phyloP scores from a whole-genome alignment of 2,113 vertebrate genomes.

The Lucifuga dentata region DNA sequence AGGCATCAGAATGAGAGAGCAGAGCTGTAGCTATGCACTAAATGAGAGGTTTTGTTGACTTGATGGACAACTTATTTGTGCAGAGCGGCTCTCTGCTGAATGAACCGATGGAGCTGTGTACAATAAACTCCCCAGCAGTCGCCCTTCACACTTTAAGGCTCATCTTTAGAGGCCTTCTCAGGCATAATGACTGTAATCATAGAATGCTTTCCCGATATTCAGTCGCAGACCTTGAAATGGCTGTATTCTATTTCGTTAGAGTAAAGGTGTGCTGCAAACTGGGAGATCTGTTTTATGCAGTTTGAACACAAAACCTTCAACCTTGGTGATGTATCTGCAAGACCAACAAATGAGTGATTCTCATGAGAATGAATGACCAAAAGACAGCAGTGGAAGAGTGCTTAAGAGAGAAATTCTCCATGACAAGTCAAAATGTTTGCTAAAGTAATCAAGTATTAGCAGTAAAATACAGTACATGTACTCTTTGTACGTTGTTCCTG shows the following conservation, averaged over 20 bases:
- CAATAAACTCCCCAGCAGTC: conserved; percentile 8
- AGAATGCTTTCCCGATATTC: background rate
- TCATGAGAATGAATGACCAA: too few species aligned
- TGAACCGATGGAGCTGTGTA: conserved; percentile 34
- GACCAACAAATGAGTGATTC: background rate
- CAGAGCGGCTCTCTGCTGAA: background rate
- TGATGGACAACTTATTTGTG: conserved; percentile 15
- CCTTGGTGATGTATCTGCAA: background rate
- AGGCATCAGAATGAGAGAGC: conserved; percentile 24
- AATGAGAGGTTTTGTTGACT: conserved; percentile 49
- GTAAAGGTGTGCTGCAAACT: background rate
- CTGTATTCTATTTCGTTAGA: background rate
- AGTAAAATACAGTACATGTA: too few species aligned
- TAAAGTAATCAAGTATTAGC: too few species aligned
- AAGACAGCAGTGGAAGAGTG: too few species aligned
- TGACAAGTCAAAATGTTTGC: too few species aligned
- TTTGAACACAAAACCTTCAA: background rate
- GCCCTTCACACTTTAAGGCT: conserved; percentile 13
- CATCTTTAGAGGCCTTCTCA: conserved; percentile 13
- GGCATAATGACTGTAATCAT: conserved; percentile 32
- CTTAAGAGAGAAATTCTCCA: too few species aligned
- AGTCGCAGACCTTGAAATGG: conserved; percentile 9
- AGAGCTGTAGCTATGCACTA: conserved; percentile 22
- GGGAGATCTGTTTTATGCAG: background rate
- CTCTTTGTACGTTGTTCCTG: too few species aligned